Conservation (phyloP, 2,888 invertebrate species). For the Lepidochitona cinerea region DNA sequence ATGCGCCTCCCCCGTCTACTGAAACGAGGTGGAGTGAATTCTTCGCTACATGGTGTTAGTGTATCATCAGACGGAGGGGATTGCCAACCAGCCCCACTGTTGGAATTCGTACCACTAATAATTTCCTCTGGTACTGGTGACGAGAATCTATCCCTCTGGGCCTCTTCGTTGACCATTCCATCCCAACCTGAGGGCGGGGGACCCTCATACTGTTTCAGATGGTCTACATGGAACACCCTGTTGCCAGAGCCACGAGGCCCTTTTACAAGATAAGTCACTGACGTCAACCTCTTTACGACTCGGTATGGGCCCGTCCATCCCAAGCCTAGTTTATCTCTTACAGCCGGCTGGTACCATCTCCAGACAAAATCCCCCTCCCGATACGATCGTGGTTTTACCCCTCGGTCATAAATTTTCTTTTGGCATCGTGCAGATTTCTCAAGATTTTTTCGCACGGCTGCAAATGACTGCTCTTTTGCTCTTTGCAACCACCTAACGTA, state of each 20-base stretch:
- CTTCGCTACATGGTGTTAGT: too few relatives aligned
- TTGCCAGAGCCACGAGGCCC: neutral
- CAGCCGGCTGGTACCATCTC: slow-evolving; percentile 22
- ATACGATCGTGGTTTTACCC: slow-evolving; percentile 10
- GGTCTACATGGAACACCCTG: slow-evolving; percentile 17
- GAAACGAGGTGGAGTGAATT: too few relatives aligned
- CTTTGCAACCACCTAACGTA: slow-evolving; percentile 17
- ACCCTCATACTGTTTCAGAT: slow-evolving; percentile 16
- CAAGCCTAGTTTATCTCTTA: slow-evolving; percentile 12
- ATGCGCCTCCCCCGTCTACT: too few relatives aligned
- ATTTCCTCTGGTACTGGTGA: too few relatives aligned
- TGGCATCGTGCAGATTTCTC: slow-evolving; percentile 7
- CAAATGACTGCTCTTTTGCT: neutral
- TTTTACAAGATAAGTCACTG: slow-evolving; percentile 14
- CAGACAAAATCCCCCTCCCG: slow-evolving; percentile 18
- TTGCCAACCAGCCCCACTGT: too few relatives aligned
- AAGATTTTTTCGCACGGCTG: slow-evolving; percentile 6
- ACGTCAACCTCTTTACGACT: slow-evolving; percentile 8
- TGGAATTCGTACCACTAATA: too few relatives aligned
- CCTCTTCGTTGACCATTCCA: too few relatives aligned
- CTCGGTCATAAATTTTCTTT: slow-evolving; percentile 15
- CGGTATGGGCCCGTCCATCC: slow-evolving; percentile 25
- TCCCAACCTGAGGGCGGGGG: neutral
- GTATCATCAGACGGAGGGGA: too few relatives aligned
- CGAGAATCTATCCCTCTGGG: too few relatives aligned